Percentiles rank a stretch among this genome's conserved stretches.
These are phyloP conservation scores for Gobiocypris rarus DNA, from an alignment of 2,113 vertebrate genomes.

Conservation along the genomic window DNA sequence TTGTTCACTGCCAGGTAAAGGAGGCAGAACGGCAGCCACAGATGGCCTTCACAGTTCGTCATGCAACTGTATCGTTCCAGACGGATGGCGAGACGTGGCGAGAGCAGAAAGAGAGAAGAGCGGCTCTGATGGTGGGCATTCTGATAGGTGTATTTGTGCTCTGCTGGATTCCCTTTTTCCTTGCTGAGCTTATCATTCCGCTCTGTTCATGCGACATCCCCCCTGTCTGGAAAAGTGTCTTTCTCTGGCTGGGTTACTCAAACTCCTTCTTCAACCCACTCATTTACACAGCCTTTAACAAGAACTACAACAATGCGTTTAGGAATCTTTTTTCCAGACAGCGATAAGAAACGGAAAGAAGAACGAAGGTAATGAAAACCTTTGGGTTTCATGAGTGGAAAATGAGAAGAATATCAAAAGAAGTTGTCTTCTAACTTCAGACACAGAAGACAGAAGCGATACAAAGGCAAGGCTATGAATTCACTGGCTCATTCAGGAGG, in stretches of 20 bases:
- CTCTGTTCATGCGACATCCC: constrained; percentile 90
- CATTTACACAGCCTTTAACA: constrained; percentile 97
- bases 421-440: background rate
- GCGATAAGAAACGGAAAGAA: constrained; percentile 68
- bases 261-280: constrained; percentile 98
- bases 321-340: constrained; percentile 89
- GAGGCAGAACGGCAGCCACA: constrained; percentile 82
- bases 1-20: constrained; percentile 77
- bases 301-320: constrained; percentile 96
- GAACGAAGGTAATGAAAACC: background rate
- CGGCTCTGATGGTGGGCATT: constrained; percentile 94
- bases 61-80: constrained; percentile 89
- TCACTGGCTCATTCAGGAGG: background rate
- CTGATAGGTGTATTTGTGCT: constrained; percentile 94
- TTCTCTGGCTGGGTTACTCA: constrained; percentile 97
- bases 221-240: constrained; percentile 92
- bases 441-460: background rate
- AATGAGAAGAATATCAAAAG: background rate
- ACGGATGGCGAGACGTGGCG: constrained; percentile 89
- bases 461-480: background rate
- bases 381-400: background rate
- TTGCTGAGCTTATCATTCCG: constrained; percentile 89
- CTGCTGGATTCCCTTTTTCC: constrained; percentile 98
- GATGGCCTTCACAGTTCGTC: constrained; percentile 87
- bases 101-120: constrained; percentile 93